A percentile compares a stretch with the other conserved stretches of the same genome.
phyloP scores from a whole-genome alignment of 2,797 vertebrate species.

The Spinus olivaceus region DNA sequence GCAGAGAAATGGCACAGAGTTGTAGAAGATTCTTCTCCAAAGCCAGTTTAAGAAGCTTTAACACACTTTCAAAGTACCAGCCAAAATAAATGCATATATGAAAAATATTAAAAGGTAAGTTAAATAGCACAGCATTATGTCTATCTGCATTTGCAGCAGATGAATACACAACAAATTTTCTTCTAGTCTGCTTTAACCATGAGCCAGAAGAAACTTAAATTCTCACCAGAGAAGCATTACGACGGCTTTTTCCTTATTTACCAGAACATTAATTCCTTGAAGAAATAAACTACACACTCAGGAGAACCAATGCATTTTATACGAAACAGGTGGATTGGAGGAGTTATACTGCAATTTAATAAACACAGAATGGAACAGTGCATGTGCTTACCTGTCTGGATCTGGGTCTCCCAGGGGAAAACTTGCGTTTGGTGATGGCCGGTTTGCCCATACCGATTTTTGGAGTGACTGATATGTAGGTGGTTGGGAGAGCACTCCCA shows the following conservation, averaged over 20 bases:
- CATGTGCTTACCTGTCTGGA: constrained; percentile 87
- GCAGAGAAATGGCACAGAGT: rapidly evolving
- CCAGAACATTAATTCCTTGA: not conserved
- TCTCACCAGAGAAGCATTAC: not conserved
- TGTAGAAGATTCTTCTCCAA: not conserved
- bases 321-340: not conserved
- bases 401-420: constrained; percentile 92
- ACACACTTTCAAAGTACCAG: not conserved
- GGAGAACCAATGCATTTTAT: not conserved
- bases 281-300: not conserved
- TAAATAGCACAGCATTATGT: not conserved
- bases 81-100: not conserved
- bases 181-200: not conserved
- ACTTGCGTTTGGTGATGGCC: constrained; percentile 95
- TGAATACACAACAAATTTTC: not conserved
- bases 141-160: not conserved
- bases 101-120: not conserved
- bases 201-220: not conserved
- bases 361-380: not conserved
- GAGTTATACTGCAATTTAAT: not conserved
- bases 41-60: not conserved
- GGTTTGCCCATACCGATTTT: constrained; percentile 99
- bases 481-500: constrained; percentile 78
- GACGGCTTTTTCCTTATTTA: not conserved
- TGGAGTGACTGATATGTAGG: constrained; percentile 89